A percentile compares a stretch with the other conserved stretches of the same genome.
phyloP scores from a whole-genome alignment of 2,888 invertebrate genomes.

The Zaprionus bogoriensis region DNA sequence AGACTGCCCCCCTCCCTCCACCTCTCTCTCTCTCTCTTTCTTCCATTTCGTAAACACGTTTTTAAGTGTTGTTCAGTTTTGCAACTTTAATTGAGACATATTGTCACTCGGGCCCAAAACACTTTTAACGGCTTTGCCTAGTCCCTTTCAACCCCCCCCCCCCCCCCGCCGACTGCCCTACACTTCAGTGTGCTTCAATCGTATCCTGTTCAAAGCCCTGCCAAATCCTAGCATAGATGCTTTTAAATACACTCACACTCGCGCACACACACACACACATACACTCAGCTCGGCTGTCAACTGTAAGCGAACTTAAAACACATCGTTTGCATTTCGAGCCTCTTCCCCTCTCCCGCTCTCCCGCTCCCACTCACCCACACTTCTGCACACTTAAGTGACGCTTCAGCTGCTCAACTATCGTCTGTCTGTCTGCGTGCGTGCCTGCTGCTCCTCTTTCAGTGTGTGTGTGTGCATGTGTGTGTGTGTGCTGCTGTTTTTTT shows the following conservation, averaged over 20 bases:
- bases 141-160: neutral
- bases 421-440: constrained; percentile 53
- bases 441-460: constrained; percentile 51
- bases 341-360: neutral
- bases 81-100: constrained; percentile 69
- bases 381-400: constrained; percentile 67
- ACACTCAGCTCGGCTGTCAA: constrained; percentile 68
- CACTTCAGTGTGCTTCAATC: constrained; percentile 1
- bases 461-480: constrained; percentile 11
- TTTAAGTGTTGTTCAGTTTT: constrained; percentile 33
- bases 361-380: neutral
- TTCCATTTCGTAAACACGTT: constrained; percentile 35
- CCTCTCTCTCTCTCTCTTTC: constrained; percentile 6
- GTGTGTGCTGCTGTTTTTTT: constrained; percentile 29
- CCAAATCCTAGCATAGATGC: constrained; percentile 51
- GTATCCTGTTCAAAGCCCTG: constrained; percentile 50
- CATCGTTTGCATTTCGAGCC: constrained; percentile 70
- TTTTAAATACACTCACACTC: constrained; percentile 71
- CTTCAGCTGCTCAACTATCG: constrained; percentile 74
- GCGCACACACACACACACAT: constrained; percentile 46
- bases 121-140: constrained; percentile 49
- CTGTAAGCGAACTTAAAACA: constrained; percentile 78
- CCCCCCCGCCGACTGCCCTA: neutral
- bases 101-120: constrained; percentile 35
- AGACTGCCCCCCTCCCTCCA: too few relatives aligned